A percentile compares a stretch with the other conserved stretches of the same genome.
Evolutionary conservation across 2,888 invertebrate species (phyloP).

Genomic region (Drosophila neotestacea): DNA sequence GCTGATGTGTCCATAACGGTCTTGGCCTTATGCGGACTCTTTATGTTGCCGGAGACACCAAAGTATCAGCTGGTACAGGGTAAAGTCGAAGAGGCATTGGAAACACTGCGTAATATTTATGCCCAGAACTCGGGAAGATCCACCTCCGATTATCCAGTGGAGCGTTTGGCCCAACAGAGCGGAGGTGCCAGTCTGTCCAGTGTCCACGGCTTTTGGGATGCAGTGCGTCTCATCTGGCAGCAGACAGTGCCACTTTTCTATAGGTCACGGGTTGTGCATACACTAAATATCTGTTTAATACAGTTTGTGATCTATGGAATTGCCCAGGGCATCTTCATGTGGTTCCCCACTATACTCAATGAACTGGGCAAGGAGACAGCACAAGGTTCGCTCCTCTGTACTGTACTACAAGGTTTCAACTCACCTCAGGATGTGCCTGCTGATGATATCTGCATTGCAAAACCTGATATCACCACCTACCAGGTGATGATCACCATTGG

Average conservation of each 20-base stretch:
- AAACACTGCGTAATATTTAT: conserved; percentile 88
- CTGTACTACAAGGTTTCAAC: conserved; percentile 54
- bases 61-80: conserved; percentile 90
- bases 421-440: background rate
- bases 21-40: conserved; percentile 87
- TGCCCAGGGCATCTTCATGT: conserved; percentile 84
- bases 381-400: conserved; percentile 81
- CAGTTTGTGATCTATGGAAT: conserved; percentile 79
- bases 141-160: conserved; percentile 86
- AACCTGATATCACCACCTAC: conserved; percentile 88
- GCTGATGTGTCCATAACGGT: conserved; percentile 89
- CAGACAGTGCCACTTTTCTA: conserved; percentile 83
- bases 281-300: conserved; percentile 79
- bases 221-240: conserved; percentile 79
- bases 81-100: conserved; percentile 87
- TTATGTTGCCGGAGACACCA: conserved; percentile 91
- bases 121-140: conserved; percentile 86
- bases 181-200: conserved; percentile 77
- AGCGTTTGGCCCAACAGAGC: conserved; percentile 68
- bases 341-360: conserved; percentile 84
- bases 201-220: conserved; percentile 75
- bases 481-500: conserved; percentile 89
- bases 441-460: conserved; percentile 85
- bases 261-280: conserved; percentile 70
- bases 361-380: conserved; percentile 80